Conservation (phyloP, 2,888 invertebrate species). For the Autographa pulchrina region DNA sequence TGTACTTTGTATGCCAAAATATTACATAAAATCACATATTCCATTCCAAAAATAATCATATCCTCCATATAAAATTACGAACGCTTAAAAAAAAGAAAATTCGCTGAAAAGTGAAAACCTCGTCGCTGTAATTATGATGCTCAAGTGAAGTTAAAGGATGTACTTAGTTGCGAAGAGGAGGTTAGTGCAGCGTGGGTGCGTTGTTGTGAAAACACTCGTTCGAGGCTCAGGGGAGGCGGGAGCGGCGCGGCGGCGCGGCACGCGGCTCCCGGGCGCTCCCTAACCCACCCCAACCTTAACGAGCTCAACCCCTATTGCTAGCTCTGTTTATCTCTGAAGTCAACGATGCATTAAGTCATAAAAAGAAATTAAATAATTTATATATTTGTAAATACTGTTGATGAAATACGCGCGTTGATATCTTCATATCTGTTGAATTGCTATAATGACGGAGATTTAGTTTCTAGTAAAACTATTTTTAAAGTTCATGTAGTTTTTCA, state of each 20-base stretch:
- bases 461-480: background rate
- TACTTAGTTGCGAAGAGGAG: conserved; percentile 57
- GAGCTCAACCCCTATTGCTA: conserved; percentile 62
- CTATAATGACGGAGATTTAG: background rate
- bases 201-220: conserved; percentile 71
- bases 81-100: conserved; percentile 26
- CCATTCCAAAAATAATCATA: background rate
- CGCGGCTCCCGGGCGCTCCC: conserved; percentile 52
- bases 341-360: conserved; percentile 38
- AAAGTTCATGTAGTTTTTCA: background rate
- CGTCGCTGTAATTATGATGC: conserved; percentile 51
- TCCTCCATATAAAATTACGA: background rate
- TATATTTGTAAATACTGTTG: background rate
- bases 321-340: conserved; percentile 45
- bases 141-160: conserved; percentile 56
- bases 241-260: conserved; percentile 13
- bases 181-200: conserved; percentile 60
- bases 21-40: background rate
- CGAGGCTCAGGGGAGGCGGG: conserved; percentile 33
- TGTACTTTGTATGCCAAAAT: background rate
- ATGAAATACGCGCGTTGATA: background rate
- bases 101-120: conserved; percentile 27
- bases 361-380: conserved; percentile 33
- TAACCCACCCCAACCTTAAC: conserved; percentile 73
- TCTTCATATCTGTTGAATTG: background rate